Conservation (phyloP, 2,113 vertebrate genomes). For the Prunella fulvescens region DNA sequence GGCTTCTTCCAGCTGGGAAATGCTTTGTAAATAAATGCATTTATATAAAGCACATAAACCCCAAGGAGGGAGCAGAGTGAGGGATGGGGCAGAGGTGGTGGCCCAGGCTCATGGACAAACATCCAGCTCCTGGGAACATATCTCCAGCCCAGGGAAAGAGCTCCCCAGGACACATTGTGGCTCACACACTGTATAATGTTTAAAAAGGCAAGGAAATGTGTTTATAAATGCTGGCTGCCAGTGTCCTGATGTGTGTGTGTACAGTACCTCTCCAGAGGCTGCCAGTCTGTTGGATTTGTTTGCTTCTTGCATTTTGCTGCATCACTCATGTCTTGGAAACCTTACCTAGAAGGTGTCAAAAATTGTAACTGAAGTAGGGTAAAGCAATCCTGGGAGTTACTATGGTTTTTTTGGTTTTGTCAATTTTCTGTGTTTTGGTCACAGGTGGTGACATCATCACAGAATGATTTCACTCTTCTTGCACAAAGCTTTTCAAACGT, state of each 20-base stretch:
- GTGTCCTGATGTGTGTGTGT: not conserved
- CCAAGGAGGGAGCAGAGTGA: not conserved
- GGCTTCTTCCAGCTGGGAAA: constrained; percentile 1
- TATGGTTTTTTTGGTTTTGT: fast-evolving
- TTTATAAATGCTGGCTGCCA: not conserved
- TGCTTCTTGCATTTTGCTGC: not conserved
- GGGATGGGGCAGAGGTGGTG: not conserved
- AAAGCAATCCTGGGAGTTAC: not conserved
- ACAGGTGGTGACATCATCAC: not conserved
- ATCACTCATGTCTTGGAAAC: not conserved
- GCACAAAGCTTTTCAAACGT: fast-evolving
- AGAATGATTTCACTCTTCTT: not conserved
- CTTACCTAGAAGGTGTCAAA: not conserved
- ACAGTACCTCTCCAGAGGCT: not conserved
- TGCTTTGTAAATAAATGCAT: not conserved
- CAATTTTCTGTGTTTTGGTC: not conserved
- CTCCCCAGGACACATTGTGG: not conserved
- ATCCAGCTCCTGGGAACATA: not conserved
- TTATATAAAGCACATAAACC: not conserved
- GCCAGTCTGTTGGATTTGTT: not conserved
- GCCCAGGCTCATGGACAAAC: not conserved
- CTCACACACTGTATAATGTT: not conserved
- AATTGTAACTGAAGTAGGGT: not conserved
- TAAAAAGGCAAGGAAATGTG: not conserved
- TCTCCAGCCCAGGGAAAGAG: not conserved